Percentiles rank a stretch among this genome's conserved stretches.
Evolutionary conservation across 2,888 invertebrate genomes (phyloP).

Genomic region (Agriotes lineatus): DNA sequence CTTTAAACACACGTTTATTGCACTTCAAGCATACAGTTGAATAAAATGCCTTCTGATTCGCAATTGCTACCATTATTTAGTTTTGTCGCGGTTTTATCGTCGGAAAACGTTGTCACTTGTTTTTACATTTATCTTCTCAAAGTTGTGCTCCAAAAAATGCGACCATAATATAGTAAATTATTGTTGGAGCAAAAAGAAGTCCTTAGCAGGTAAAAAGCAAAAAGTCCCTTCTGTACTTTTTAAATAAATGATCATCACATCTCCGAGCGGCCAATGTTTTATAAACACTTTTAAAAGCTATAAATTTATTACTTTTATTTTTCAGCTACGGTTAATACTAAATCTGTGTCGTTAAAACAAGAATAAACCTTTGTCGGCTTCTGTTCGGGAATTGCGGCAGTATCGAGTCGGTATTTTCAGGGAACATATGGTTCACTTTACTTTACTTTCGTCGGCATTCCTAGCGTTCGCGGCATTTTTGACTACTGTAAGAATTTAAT

Average conservation of each 20-base stretch:
- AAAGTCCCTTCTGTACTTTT: conserved; percentile 31
- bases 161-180: not conserved
- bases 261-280: conserved; percentile 61
- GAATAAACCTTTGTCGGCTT: conserved; percentile 63
- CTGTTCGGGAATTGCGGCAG: conserved; percentile 50
- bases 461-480: conserved; percentile 60
- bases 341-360: conserved; percentile 64
- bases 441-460: conserved; percentile 55
- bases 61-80: no score
- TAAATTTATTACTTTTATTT: conserved; percentile 65
- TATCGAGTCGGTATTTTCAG: conserved; percentile 42
- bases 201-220: not conserved
- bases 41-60: no score
- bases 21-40: no score
- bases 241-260: conserved; percentile 60
- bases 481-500: conserved; percentile 66
- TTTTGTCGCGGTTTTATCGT: no score
- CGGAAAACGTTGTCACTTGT: no score
- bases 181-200: not conserved
- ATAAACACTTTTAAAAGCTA: conserved; percentile 64
- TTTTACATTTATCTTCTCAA: no score
- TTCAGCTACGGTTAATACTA: conserved; percentile 63
- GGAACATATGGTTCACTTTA: conserved; percentile 53
- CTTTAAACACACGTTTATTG: no score
- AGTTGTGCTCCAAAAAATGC: no score